Evolutionary conservation across 2,113 vertebrate species (phyloP).

Genomic region (Chitala chitala): DNA sequence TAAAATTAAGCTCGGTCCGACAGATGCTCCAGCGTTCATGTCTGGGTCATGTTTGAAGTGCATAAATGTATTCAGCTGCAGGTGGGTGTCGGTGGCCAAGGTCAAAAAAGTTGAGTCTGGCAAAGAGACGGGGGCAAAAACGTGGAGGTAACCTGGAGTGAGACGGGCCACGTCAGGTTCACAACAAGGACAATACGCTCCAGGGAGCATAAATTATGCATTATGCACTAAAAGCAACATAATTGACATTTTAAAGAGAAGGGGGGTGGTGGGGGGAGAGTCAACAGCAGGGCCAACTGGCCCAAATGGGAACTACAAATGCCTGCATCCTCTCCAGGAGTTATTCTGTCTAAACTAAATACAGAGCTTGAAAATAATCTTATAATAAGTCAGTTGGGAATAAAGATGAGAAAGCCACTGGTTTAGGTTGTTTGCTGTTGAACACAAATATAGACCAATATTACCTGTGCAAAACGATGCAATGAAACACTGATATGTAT

Average conservation of each 20-base stretch:
- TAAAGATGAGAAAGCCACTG: not conserved
- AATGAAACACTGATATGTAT: too few relatives aligned
- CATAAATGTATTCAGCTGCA: not conserved
- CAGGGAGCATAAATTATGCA: slow-evolving; percentile 6
- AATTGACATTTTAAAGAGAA: slow-evolving; percentile 6
- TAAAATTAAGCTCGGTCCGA: not conserved
- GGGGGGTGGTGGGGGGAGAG: not conserved
- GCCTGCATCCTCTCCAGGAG: not conserved
- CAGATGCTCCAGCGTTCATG: not conserved
- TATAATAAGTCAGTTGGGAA: not conserved
- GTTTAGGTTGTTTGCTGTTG: not conserved
- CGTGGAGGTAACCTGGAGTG: not conserved
- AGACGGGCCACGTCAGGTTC: not conserved
- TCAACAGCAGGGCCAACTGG: not conserved
- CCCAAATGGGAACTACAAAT: not conserved
- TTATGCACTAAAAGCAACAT: slow-evolving; percentile 4
- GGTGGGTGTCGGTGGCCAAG: not conserved
- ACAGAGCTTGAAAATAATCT: not conserved
- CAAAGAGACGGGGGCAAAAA: not conserved
- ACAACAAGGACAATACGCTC: slow-evolving; percentile 8
- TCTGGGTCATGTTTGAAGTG: not conserved
- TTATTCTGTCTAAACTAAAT: not conserved
- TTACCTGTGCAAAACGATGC: too few relatives aligned
- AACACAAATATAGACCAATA: not conserved
- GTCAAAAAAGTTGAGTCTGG: not conserved